Evolutionary conservation across 2,113 vertebrate species (phyloP).

Genomic region (Sinocyclocheilus maitianheensis): DNA sequence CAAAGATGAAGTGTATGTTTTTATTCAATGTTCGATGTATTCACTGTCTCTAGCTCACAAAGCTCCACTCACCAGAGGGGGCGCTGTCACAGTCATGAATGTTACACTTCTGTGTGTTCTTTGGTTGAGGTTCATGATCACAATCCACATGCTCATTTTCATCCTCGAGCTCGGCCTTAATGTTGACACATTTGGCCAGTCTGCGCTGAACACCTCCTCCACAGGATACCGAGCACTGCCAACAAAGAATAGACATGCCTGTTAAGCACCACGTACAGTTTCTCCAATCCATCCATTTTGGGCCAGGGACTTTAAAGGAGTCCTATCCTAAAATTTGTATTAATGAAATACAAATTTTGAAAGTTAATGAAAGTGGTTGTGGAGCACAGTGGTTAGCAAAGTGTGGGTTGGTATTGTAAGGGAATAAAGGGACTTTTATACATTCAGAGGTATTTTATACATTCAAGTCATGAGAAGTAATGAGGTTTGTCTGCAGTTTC

Average conservation of each 20-base stretch:
- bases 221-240: constrained; percentile 86
- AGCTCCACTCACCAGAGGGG: constrained; percentile 73
- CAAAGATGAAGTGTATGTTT: too few species aligned
- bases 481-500: background rate
- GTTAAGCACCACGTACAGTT: background rate
- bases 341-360: too few species aligned
- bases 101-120: constrained; percentile 81
- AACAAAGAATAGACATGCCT: constrained; percentile 32
- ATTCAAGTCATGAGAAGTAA: background rate
- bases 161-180: constrained; percentile 73
- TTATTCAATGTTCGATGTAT: too few species aligned
- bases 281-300: too few species aligned
- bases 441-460: background rate
- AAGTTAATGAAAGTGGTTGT: too few species aligned
- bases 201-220: constrained; percentile 85
- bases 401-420: too few species aligned
- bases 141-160: constrained; percentile 82
- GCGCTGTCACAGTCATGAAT: constrained; percentile 75
- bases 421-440: too few species aligned
- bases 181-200: constrained; percentile 88
- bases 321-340: background rate
- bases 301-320: background rate
- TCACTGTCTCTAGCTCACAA: background rate
- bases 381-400: too few species aligned
- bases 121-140: constrained; percentile 77